Percentiles rank a stretch among this genome's conserved stretches.
Evolutionary conservation across 2,888 invertebrate genomes (phyloP).

Genomic region (Apomyelois bistriatella): DNA sequence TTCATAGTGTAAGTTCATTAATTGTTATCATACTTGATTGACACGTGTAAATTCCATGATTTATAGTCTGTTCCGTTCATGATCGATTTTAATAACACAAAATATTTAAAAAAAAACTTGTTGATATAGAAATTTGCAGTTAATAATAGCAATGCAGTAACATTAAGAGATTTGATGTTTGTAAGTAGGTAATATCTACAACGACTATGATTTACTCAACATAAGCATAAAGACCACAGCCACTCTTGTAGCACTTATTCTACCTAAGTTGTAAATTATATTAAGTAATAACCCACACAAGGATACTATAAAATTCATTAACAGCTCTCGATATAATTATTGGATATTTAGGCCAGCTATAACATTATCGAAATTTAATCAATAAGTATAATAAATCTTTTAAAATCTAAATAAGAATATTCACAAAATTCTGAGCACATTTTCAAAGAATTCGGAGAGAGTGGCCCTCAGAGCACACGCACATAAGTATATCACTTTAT

Average conservation of each 20-base stretch:
- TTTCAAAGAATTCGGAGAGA: too few species aligned
- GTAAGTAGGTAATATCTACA: slow-evolving; percentile 6
- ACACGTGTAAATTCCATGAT: too few species aligned
- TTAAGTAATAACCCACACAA: slow-evolving; percentile 14
- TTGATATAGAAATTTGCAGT: slow-evolving; percentile 25
- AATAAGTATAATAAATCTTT: neutral
- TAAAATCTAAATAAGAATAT: slow-evolving; percentile 34
- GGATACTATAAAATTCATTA: slow-evolving; percentile 12
- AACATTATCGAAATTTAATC: slow-evolving; percentile 16
- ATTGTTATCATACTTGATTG: too few species aligned
- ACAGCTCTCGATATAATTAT: neutral
- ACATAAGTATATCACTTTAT: slow-evolving; percentile 57
- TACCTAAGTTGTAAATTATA: slow-evolving; percentile 25
- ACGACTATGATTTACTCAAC: slow-evolving; percentile 62
- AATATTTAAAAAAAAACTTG: too few species aligned
- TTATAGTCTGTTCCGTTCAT: too few species aligned
- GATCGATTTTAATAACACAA: too few species aligned
- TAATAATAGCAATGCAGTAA: slow-evolving; percentile 11
- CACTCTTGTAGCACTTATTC: slow-evolving; percentile 54
- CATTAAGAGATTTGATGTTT: slow-evolving; percentile 13
- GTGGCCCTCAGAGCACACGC: too few species aligned
- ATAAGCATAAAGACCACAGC: slow-evolving; percentile 57
- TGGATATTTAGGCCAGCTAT: slow-evolving; percentile 19
- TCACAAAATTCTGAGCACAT: too few species aligned
- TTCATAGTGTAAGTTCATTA: too few species aligned